These are phyloP conservation scores for Acromyrmex charruanus DNA, from an alignment of 1,140 invertebrate genomes.

Conservation along the genomic window DNA sequence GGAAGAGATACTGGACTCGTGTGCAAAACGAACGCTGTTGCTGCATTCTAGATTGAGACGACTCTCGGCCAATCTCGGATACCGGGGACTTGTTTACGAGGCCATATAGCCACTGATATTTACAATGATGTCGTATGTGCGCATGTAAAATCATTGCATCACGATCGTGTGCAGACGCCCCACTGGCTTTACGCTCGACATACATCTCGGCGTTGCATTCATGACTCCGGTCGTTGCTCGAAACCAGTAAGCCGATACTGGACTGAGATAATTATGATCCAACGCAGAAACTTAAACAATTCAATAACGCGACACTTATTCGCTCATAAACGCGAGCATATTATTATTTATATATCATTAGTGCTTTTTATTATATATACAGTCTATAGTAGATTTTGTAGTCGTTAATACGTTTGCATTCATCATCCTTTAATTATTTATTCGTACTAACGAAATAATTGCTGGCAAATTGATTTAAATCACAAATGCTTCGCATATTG, in stretches of 20 bases:
- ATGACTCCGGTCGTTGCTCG: slow-evolving; percentile 75
- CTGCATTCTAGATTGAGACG: slow-evolving; percentile 78
- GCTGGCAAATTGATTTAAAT: neutral
- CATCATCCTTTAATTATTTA: neutral
- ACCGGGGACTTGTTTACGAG: slow-evolving; percentile 82
- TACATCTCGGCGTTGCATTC: slow-evolving; percentile 76
- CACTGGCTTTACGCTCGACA: slow-evolving; percentile 82
- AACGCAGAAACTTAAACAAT: neutral
- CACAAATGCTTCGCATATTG: neutral
- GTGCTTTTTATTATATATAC: neutral
- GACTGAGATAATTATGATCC: slow-evolving; percentile 35
- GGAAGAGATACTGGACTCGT: slow-evolving; percentile 9
- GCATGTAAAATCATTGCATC: slow-evolving; percentile 81
- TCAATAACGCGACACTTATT: neutral
- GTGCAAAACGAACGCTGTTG: slow-evolving; percentile 32
- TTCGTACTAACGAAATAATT: neutral
- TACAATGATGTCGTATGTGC: slow-evolving; percentile 84
- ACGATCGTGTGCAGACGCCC: slow-evolving; percentile 79
- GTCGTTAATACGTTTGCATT: neutral
- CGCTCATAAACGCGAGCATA: neutral
- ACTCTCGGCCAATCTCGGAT: slow-evolving; percentile 69
- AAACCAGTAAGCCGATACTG: slow-evolving; percentile 21
- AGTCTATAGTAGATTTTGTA: neutral
- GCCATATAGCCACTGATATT: slow-evolving; percentile 83
- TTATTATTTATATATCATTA: neutral